Evolutionary conservation across 2,888 invertebrate species (phyloP).

Genomic region (Sarcophaga caerulescens): DNA sequence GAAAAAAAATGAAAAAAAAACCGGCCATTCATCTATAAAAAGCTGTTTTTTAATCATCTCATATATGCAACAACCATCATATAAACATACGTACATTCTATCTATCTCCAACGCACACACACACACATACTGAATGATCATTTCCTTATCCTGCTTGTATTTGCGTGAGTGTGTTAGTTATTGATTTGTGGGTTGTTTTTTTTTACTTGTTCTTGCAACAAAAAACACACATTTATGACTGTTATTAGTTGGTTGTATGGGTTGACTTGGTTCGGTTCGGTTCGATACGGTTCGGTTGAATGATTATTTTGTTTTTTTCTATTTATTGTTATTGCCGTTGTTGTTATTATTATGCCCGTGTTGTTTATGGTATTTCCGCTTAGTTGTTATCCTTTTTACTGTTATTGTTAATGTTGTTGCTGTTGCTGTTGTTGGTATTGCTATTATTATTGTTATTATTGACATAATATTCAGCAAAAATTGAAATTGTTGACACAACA

Average conservation of each 20-base stretch:
- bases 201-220: not conserved
- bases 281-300: constrained; percentile 22
- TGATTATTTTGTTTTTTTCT: constrained; percentile 34
- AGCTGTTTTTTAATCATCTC: constrained; percentile 54
- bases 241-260: constrained; percentile 4
- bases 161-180: constrained; percentile 41
- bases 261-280: not conserved
- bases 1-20: not conserved
- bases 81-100: no score
- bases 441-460: constrained; percentile 57
- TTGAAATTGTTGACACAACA: constrained; percentile 72
- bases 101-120: not conserved
- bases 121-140: constrained; percentile 3
- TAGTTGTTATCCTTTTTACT: constrained; percentile 16
- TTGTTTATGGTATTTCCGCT: not conserved
- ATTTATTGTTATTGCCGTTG: not conserved
- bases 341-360: not conserved
- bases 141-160: not conserved
- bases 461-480: constrained; percentile 66
- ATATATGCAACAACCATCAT: not conserved
- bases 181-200: constrained; percentile 49
- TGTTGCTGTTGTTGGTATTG: constrained; percentile 42
- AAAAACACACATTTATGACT: constrained; percentile 53
- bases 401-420: constrained; percentile 44
- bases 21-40: constrained; percentile 42